A percentile compares a stretch with the other conserved stretches of the same genome.
Evolutionary conservation across 2,888 invertebrate species (phyloP).

Genomic region (Drosophila nigricruria): DNA sequence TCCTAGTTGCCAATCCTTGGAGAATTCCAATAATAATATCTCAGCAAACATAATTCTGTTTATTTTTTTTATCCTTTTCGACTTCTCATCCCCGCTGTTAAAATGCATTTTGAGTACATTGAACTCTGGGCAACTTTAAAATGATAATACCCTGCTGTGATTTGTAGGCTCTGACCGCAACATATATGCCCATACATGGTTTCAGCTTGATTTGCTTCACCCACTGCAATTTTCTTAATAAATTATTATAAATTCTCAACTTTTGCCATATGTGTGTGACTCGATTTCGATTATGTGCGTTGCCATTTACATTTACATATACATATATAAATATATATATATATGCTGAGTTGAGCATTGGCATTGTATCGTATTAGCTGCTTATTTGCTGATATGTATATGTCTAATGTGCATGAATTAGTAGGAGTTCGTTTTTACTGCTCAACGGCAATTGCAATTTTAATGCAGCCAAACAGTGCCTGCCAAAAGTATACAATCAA

Average conservation of each 20-base stretch:
- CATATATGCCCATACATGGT: conserved; percentile 3
- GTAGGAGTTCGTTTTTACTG: conserved; percentile 47
- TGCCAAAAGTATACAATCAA: conserved; percentile 71
- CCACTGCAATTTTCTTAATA: conserved; percentile 24
- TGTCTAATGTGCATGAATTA: conserved; percentile 68
- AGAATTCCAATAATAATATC: not conserved
- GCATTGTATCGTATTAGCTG: conserved; percentile 50
- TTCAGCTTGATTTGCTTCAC: conserved; percentile 22
- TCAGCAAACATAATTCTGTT: not conserved
- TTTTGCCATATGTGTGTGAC: conserved; percentile 4
- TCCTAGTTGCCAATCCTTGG: not conserved
- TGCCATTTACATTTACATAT: not conserved
- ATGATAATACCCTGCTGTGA: conserved; percentile 3
- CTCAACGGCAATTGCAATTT: conserved; percentile 58
- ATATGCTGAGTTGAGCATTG: not conserved
- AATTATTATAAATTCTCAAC: conserved; percentile 40
- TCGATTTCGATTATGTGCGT: conserved; percentile 2
- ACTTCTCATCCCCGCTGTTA: not conserved
- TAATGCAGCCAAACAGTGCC: conserved; percentile 62
- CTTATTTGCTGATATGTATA: conserved; percentile 59
- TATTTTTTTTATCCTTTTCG: too few relatives aligned
- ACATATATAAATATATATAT: conserved; percentile 10
- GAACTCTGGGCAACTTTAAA: conserved; percentile 13
- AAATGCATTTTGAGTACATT: conserved; percentile 17
- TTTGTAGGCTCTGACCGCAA: not conserved